A percentile compares a stretch with the other conserved stretches of the same genome.
phyloP scores from a whole-genome alignment of 2,888 invertebrate genomes.

The Copidosoma aretas region DNA sequence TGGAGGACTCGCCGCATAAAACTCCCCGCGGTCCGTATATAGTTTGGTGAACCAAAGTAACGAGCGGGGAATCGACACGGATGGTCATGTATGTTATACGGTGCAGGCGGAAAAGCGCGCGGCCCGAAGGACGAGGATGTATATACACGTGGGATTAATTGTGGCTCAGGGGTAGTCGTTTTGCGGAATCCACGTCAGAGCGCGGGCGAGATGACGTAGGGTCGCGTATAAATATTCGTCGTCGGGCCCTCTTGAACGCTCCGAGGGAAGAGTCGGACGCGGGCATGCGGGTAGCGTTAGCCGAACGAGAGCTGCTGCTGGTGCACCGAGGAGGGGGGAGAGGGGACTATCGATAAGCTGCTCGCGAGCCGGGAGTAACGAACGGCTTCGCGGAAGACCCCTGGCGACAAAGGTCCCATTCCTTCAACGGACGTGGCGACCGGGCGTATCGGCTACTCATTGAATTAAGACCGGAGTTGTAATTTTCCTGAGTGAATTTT shows the following conservation, averaged over 20 bases:
- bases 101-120: constrained; percentile 17
- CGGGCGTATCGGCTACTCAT: constrained; percentile 6
- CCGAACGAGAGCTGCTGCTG: not conserved
- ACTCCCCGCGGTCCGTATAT: too few species aligned
- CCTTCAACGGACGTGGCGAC: not conserved
- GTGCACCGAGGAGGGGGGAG: not conserved
- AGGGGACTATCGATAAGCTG: constrained; percentile 13
- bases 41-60: too few species aligned
- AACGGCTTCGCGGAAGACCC: constrained; percentile 30
- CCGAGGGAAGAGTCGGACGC: too few species aligned
- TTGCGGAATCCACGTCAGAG: constrained; percentile 46
- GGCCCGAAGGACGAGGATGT: constrained; percentile 22
- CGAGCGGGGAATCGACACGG: too few species aligned
- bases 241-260: constrained; percentile 13
- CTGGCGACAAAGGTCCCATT: constrained; percentile 28
- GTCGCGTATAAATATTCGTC: constrained; percentile 32
- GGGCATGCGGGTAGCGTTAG: constrained; percentile 4
- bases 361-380: constrained; percentile 9
- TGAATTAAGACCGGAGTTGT: constrained; percentile 25
- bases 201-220: constrained; percentile 25
- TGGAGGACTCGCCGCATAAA: too few species aligned
- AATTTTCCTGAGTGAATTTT: constrained; percentile 16
- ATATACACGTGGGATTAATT: constrained; percentile 52
- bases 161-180: constrained; percentile 55
- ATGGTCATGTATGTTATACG: not conserved